phyloP scores from a whole-genome alignment of 2,113 vertebrate genomes.

The Chaetodon auriga region DNA sequence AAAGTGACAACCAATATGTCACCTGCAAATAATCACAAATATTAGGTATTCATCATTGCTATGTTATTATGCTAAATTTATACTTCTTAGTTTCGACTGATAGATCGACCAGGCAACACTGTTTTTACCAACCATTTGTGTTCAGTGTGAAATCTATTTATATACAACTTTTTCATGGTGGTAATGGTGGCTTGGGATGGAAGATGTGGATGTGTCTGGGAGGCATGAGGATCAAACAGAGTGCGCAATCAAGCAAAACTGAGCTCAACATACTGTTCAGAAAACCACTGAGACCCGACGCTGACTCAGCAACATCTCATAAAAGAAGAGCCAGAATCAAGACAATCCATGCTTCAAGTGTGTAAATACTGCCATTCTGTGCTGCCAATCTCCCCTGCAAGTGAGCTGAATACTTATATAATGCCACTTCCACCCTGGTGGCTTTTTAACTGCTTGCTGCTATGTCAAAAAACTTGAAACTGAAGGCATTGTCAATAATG shows the following conservation, averaged over 20 bases:
- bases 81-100: neutral
- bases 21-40: neutral
- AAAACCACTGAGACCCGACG: constrained; percentile 47
- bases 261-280: constrained; percentile 65
- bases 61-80: neutral
- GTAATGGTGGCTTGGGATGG: constrained; percentile 28
- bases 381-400: constrained; percentile 13
- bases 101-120: constrained; percentile 26
- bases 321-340: constrained; percentile 49
- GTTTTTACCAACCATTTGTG: constrained; percentile 66
- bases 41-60: neutral
- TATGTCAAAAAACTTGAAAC: constrained; percentile 48
- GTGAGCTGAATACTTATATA: constrained; percentile 43
- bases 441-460: constrained; percentile 47
- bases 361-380: constrained; percentile 28
- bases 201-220: constrained; percentile 19
- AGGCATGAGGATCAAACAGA: constrained; percentile 39
- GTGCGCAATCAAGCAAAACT: constrained; percentile 54
- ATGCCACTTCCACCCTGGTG: constrained; percentile 25
- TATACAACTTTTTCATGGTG: constrained; percentile 50
- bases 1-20: constrained; percentile 3
- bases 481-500: constrained; percentile 60
- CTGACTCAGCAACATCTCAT: constrained; percentile 66
- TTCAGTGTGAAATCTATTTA: constrained; percentile 76
- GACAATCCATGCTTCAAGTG: constrained; percentile 23